Conservation (phyloP, 2,797 vertebrate genomes). For the Lerista edwardsae region DNA sequence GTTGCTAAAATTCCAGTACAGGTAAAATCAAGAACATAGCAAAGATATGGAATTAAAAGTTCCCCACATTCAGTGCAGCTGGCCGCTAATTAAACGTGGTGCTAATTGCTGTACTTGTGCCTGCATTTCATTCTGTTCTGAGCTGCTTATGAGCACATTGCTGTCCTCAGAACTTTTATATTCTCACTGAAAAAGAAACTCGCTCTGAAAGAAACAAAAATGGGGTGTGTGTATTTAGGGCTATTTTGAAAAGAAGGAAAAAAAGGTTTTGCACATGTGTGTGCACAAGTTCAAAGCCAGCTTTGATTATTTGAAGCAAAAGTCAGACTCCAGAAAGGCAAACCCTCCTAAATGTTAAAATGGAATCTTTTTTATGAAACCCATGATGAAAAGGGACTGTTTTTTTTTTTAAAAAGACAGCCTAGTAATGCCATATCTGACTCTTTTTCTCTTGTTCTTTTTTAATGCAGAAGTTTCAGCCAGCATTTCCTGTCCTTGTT, state of each 20-base stretch:
- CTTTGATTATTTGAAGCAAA: constrained; percentile 70
- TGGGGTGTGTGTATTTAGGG: constrained; percentile 13
- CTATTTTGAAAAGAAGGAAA: too few relatives aligned
- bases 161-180: constrained; percentile 51
- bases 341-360: constrained; percentile 56
- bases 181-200: constrained; percentile 62
- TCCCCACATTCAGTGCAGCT: constrained; percentile 26
- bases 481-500: constrained; percentile 57
- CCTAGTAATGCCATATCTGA: constrained; percentile 10
- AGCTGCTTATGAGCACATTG: constrained; percentile 17
- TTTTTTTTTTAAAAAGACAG: constrained; percentile 32
- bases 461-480: constrained; percentile 52
- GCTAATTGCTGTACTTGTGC: constrained; percentile 43
- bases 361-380: constrained; percentile 59
- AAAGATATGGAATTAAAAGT: constrained; percentile 57
- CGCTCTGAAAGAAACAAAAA: constrained; percentile 61
- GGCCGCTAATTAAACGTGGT: constrained; percentile 61
- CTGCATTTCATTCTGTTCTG: constrained; percentile 31
- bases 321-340: constrained; percentile 47
- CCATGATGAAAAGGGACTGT: constrained; percentile 55
- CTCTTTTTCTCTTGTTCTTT: not conserved
- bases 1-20: not conserved
- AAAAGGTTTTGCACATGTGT: not conserved
- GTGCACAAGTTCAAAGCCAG: constrained; percentile 59
- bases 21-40: constrained; percentile 51